phyloP scores from a whole-genome alignment of 2,888 invertebrate species.

The Synanthedon tipuliformis region DNA sequence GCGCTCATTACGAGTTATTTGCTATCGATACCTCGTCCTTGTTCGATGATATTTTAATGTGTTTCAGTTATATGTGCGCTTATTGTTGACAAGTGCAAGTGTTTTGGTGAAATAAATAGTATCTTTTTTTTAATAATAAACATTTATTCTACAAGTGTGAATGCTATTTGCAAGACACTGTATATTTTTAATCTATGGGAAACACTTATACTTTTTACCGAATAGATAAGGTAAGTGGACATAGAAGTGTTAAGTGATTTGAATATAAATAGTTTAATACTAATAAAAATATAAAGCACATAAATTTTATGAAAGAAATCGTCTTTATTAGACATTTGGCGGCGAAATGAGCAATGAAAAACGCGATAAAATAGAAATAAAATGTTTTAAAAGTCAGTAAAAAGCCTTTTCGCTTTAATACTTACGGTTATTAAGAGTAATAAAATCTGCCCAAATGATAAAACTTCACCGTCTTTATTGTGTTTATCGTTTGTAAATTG shows the following conservation, averaged over 20 bases:
- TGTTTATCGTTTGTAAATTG: slow-evolving; percentile 4
- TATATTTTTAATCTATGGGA: too few species aligned
- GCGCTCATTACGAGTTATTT: slow-evolving; percentile 25
- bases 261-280: not conserved
- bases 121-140: not conserved
- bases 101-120: not conserved
- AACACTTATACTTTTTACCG: not conserved
- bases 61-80: slow-evolving; percentile 26
- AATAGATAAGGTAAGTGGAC: not conserved
- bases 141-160: not conserved
- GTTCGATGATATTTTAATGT: slow-evolving; percentile 26
- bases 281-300: slow-evolving; percentile 1
- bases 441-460: slow-evolving; percentile 19
- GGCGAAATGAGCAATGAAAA: slow-evolving; percentile 2
- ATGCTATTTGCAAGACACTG: too few species aligned
- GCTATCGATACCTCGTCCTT: slow-evolving; percentile 11
- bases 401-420: slow-evolving; percentile 14
- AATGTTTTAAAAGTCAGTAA: slow-evolving; percentile 1
- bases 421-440: slow-evolving; percentile 13
- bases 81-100: slow-evolving; percentile 5
- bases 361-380: slow-evolving; percentile 3
- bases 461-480: slow-evolving; percentile 15
- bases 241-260: not conserved
- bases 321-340: slow-evolving; percentile 1
- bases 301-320: slow-evolving; percentile 3